Evolutionary conservation across 2,113 vertebrate genomes (phyloP).

Genomic region (Panthera leo): DNA sequence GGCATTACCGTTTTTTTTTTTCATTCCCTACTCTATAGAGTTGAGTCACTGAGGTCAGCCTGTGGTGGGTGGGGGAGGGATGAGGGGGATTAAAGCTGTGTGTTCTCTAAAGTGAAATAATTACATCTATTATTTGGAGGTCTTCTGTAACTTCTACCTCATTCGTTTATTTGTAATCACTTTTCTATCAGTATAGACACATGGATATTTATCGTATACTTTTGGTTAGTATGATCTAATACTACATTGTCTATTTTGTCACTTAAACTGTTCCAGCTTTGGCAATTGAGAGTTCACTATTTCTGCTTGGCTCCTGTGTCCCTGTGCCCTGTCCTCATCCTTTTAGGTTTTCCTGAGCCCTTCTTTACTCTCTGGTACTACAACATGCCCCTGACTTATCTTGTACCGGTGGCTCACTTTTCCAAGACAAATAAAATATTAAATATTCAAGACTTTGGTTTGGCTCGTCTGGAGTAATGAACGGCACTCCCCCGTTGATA

Average conservation of each 20-base stretch:
- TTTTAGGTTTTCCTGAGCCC: accelerated
- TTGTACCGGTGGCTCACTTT: neutral
- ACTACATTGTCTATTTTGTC: neutral
- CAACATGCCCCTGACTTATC: neutral
- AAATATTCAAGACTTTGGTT: neutral
- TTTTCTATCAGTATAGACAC: neutral
- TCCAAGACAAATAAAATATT: constrained; percentile 32
- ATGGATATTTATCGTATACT: neutral
- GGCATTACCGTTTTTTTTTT: neutral
- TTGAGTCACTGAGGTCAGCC: neutral
- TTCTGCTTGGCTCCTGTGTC: neutral
- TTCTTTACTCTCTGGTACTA: neutral
- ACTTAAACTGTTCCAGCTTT: neutral
- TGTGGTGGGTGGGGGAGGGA: neutral
- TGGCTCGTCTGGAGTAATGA: neutral
- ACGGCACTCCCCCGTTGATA: neutral
- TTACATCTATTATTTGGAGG: neutral
- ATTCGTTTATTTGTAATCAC: neutral
- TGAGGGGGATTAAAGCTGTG: neutral
- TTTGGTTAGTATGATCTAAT: neutral
- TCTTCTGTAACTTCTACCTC: neutral
- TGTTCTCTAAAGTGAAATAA: neutral
- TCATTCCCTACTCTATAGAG: neutral
- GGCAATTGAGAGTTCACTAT: accelerated
- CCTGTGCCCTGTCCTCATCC: neutral